Evolutionary conservation across 1,140 invertebrate species (phyloP).

Genomic region (Panonychus citri): DNA sequence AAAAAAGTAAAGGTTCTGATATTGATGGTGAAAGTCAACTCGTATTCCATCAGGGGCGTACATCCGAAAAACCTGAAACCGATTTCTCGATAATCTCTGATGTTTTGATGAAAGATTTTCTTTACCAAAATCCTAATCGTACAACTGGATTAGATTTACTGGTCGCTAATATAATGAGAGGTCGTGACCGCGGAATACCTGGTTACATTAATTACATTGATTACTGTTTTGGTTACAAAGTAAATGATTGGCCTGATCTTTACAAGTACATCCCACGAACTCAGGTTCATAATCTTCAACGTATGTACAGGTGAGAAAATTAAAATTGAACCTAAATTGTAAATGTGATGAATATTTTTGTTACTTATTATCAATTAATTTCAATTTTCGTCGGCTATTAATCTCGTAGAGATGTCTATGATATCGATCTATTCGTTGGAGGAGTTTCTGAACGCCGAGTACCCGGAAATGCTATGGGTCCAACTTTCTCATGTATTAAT

Average conservation of each 20-base stretch:
- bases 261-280: slow-evolving; percentile 10
- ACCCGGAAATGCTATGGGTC: slow-evolving; percentile 53
- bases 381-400: background rate
- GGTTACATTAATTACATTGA: slow-evolving; percentile 28
- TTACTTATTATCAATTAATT: too few species aligned
- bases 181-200: slow-evolving; percentile 32
- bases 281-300: background rate
- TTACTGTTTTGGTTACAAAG: slow-evolving; percentile 47
- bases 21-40: too few species aligned
- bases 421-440: slow-evolving; percentile 38
- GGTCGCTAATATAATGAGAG: slow-evolving; percentile 22
- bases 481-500: slow-evolving; percentile 86
- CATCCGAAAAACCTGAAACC: slow-evolving; percentile 28
- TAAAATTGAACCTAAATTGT: too few species aligned
- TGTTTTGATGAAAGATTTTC: slow-evolving; percentile 47
- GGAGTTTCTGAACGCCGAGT: slow-evolving; percentile 35
- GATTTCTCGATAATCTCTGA: slow-evolving; percentile 29
- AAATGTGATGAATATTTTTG: too few species aligned
- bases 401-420: slow-evolving; percentile 26
- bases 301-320: slow-evolving; percentile 5
- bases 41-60: too few species aligned
- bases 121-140: slow-evolving; percentile 22
- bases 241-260: slow-evolving; percentile 26
- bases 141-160: slow-evolving; percentile 14
- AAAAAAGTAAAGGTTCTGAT: too few species aligned